Evolutionary conservation across 1,140 invertebrate genomes (phyloP).

Genomic region (Radopholus similis): DNA sequence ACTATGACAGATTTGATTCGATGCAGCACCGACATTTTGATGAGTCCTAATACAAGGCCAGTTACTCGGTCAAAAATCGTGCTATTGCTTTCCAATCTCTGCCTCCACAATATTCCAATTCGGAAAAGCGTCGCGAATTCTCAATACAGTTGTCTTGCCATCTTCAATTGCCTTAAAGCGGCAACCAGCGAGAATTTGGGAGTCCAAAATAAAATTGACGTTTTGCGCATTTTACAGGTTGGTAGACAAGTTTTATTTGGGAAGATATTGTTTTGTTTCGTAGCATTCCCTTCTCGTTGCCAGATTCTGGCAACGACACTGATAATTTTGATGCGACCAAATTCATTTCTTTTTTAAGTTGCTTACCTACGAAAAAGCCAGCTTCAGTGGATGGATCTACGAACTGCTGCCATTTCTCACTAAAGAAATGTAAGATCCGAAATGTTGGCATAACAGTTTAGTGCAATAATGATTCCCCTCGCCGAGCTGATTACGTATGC

Average conservation of each 20-base stretch:
- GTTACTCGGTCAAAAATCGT: constrained; percentile 19
- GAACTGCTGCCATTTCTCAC: constrained; percentile 34
- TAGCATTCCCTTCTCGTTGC: neutral
- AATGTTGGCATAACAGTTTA: neutral
- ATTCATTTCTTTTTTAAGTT: constrained; percentile 24
- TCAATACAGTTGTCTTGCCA: constrained; percentile 18
- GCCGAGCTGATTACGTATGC: no score
- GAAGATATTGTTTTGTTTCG: no score
- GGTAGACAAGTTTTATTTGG: neutral
- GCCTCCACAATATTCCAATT: constrained; percentile 14
- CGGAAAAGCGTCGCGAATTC: neutral
- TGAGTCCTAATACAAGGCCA: neutral
- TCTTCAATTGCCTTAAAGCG: constrained; percentile 23
- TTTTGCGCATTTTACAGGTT: constrained; percentile 20
- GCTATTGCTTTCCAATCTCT: constrained; percentile 28
- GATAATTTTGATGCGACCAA: constrained; percentile 14
- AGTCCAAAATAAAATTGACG: constrained; percentile 34
- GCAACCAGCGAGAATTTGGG: constrained; percentile 32
- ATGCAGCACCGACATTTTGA: constrained; percentile 4
- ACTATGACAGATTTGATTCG: constrained; percentile 19
- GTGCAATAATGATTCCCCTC: no score
- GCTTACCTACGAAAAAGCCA: constrained; percentile 31
- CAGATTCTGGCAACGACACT: no score
- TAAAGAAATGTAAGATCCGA: constrained; percentile 24
- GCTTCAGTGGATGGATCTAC: constrained; percentile 33